Conservation (phyloP, 2,888 invertebrate species). For the Sinohyriopsis cumingii region DNA sequence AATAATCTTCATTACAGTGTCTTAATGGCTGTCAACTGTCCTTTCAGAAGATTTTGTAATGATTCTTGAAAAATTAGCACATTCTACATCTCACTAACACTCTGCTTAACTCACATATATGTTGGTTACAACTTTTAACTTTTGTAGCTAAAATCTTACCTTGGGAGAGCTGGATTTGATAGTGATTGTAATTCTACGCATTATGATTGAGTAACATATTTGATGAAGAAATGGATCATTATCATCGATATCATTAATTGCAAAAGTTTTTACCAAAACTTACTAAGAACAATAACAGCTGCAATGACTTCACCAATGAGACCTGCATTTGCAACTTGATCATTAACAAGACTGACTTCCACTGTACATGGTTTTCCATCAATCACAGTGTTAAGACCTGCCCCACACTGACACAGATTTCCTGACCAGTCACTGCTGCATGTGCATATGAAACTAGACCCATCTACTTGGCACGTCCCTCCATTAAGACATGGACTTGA, state of each 20-base stretch:
- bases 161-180: no score
- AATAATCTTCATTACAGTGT: no score
- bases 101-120: no score
- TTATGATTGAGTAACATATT: no score
- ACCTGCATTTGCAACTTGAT: constrained; percentile 67
- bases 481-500: constrained; percentile 72
- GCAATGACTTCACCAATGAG: constrained; percentile 97
- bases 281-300: constrained; percentile 97
- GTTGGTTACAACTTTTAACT: no score
- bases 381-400: constrained; percentile 87
- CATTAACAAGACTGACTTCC: constrained; percentile 65
- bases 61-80: no score
- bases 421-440: constrained; percentile 31
- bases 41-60: no score
- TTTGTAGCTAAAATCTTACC: no score
- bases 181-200: no score
- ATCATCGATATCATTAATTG: background rate
- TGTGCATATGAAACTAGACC: constrained; percentile 5
- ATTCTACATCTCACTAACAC: no score
- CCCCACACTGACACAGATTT: constrained; percentile 88
- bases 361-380: constrained; percentile 23
- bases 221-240: no score
- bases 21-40: no score
- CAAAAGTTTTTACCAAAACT: constrained; percentile 73
- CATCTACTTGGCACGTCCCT: constrained; percentile 59